Evolutionary conservation across 2,113 vertebrate species (phyloP).

Genomic region (Rhagologus leucostigma): DNA sequence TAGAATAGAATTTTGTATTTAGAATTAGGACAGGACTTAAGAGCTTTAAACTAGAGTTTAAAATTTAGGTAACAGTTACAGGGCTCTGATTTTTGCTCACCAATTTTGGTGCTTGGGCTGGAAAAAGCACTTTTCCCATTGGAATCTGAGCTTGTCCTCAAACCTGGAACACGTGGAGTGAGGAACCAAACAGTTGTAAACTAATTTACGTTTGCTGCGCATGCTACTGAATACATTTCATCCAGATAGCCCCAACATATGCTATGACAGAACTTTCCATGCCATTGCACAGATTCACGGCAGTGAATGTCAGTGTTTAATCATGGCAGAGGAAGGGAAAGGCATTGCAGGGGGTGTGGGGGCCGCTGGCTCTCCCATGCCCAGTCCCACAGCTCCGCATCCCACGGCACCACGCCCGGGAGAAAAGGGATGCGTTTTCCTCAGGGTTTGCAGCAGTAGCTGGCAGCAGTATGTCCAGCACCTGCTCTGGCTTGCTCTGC

Average conservation of each 20-base stretch:
- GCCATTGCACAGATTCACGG: not conserved
- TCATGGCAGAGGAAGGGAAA: not conserved
- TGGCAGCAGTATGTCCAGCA: not conserved
- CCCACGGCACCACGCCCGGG: rapidly evolving
- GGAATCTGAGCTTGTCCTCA: not conserved
- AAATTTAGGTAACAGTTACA: not conserved
- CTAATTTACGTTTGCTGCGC: not conserved
- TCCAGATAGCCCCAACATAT: not conserved
- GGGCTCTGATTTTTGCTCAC: not conserved
- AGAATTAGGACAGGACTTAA: not conserved
- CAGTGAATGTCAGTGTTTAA: not conserved
- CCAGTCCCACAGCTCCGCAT: rapidly evolving
- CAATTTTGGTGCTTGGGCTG: not conserved
- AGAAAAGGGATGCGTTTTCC: not conserved
- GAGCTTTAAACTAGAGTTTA: not conserved
- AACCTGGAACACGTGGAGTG: not conserved
- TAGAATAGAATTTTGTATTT: not conserved
- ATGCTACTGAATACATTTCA: not conserved
- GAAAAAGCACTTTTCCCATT: not conserved
- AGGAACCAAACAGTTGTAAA: not conserved
- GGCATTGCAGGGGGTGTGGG: not conserved
- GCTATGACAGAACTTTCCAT: not conserved
- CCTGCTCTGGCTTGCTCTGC: not conserved
- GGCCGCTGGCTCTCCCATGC: not conserved
- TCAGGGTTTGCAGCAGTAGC: not conserved